A percentile compares a stretch with the other conserved stretches of the same genome.
Evolutionary conservation across 2,888 invertebrate species (phyloP).

Genomic region (Agriotes lineatus): DNA sequence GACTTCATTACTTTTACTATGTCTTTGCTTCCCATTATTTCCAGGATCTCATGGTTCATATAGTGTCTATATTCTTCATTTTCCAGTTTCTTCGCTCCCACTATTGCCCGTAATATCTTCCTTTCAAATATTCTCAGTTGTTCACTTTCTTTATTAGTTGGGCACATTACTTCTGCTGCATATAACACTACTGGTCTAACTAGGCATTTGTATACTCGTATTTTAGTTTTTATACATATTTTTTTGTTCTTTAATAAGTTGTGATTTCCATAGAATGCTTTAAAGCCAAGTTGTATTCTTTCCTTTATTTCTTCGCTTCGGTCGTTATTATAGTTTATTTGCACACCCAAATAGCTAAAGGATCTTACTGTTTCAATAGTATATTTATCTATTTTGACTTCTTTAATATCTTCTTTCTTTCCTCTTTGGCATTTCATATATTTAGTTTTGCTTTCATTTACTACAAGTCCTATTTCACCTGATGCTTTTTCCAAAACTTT

Average conservation of each 20-base stretch:
- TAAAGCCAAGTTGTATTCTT: neutral
- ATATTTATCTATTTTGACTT: neutral
- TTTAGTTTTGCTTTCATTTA: no score
- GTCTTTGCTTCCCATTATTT: neutral
- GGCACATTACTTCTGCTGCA: neutral
- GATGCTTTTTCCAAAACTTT: no score
- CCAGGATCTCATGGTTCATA: neutral
- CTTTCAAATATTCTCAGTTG: neutral
- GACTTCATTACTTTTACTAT: no score
- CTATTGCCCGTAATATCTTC: neutral
- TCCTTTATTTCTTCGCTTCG: neutral
- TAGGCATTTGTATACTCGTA: neutral
- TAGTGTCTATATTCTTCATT: neutral
- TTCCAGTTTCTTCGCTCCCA: neutral
- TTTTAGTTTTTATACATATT: neutral
- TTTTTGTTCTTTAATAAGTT: neutral
- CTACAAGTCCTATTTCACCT: no score
- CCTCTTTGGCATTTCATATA: no score
- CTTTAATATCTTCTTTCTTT: no score
- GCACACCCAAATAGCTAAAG: neutral
- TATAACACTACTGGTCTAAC: conserved; percentile 3
- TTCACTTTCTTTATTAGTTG: neutral
- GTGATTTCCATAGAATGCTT: neutral
- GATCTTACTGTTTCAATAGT: neutral
- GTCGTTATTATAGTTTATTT: neutral